Base-by-base conservation (phyloP, 1,140 invertebrate genomes). In the Panagrolaimus sp. region DNA sequence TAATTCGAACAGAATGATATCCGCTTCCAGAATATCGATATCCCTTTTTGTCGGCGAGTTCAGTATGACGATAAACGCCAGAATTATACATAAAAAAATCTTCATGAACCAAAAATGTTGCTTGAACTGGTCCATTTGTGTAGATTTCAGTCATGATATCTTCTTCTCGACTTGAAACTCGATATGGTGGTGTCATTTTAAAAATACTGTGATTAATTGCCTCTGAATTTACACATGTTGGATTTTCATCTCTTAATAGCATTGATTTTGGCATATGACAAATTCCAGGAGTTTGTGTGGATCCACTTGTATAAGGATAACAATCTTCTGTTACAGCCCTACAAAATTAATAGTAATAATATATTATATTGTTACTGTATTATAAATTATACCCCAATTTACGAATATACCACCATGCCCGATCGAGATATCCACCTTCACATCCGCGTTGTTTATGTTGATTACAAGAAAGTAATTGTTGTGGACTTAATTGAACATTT, bases 111-210 rank as follows among this genome's bases (percentile, higher is more conserved):
- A 86, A 88, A 88, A 95, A 91, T 2, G 90, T 91, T 21, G 93
- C 93, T 89, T 95, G 93, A 0, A 95, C 91, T n/a, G 93, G 93
- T 69, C 94, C 94, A 55, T 91, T 93, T 26, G 88, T 88, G 81
- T 89, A 86, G 58, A 96, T 94, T 83, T 96, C 93, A 72, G 90
- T 88, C 91, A 92, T 93, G 70, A 96, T 95, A 80, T 93, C 91
- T 12, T 88, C 87, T 73, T 87, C 87, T 78, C 86, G 81, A 26
- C 73, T 70, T 43, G 87, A 87, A 15, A 95, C 85, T 71, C 89
- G 87, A 85, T 94, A 93, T 9, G 91, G 90, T 0, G 93, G 92
- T 0, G 90, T 91, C 8, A 90, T 89, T 73, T 89, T 89, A 83
- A 64, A 85, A 24, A 80, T 82, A 68, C 58, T 78, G 65, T 74